These are phyloP conservation scores for Leptoclinus maculatus DNA, from an alignment of 2,797 vertebrate genomes.

Conservation along the genomic window DNA sequence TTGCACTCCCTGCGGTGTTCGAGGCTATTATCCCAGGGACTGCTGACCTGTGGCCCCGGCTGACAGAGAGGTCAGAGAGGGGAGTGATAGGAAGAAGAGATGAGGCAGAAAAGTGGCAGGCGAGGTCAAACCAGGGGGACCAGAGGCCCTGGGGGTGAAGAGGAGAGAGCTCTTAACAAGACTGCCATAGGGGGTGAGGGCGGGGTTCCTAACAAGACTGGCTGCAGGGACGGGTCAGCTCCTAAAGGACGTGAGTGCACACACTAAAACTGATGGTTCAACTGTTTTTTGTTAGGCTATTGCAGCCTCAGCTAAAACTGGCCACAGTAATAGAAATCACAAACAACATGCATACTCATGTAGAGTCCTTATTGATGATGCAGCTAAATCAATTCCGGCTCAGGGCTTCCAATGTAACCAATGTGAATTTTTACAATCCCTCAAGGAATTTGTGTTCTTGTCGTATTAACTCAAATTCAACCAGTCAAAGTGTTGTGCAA, in stretches of 20 bases:
- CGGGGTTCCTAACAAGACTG: constrained; percentile 44
- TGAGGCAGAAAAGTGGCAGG: constrained; percentile 60
- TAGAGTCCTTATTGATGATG: background rate
- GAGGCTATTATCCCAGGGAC: constrained; percentile 44
- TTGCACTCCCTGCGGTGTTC: constrained; percentile 16
- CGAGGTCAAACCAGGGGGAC: constrained; percentile 42
- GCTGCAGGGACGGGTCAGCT: constrained; percentile 39
- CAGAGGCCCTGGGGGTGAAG: constrained; percentile 23
- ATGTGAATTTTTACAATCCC: background rate
- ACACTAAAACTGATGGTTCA: background rate
- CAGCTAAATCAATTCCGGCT: background rate
- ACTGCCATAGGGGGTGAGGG: constrained; percentile 29
- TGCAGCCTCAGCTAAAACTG: background rate
- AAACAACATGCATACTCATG: background rate
- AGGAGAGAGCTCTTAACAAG: constrained; percentile 10
- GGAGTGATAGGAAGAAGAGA: constrained; percentile 55
- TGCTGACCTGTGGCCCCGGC: constrained; percentile 52
- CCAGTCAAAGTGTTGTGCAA: background rate
- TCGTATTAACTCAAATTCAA: background rate
- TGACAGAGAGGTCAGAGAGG: constrained; percentile 51
- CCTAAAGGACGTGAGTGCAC: constrained; percentile 13
- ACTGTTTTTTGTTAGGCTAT: background rate
- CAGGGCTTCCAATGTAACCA: background rate
- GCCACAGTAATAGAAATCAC: background rate
- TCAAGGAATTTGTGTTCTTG: constrained; percentile 1